Conservation (phyloP, 2,888 invertebrate species). For the Sinhomidia bicolor region DNA sequence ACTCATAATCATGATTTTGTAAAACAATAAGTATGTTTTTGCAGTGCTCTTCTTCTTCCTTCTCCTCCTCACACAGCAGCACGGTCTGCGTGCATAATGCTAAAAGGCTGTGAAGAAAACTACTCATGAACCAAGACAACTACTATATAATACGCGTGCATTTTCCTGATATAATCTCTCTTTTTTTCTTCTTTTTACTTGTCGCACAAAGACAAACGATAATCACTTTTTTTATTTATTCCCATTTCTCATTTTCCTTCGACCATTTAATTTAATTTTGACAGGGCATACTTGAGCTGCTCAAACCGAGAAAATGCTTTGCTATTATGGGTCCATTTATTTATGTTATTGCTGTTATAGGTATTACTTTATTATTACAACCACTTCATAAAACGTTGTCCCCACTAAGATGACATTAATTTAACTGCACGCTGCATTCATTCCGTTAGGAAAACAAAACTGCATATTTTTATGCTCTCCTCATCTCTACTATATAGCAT, state of each 20-base stretch:
- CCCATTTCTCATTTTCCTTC: constrained; percentile 25
- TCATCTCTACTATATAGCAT: too few species aligned
- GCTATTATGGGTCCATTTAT: background rate
- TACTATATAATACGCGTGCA: background rate
- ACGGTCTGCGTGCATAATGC: background rate
- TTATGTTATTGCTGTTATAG: background rate
- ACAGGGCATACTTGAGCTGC: background rate
- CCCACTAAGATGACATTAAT: background rate
- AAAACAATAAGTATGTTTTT: background rate
- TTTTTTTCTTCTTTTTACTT: background rate
- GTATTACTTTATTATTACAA: background rate
- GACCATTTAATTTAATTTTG: background rate
- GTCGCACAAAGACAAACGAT: background rate
- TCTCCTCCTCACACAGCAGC: too few species aligned
- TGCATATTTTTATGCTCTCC: background rate
- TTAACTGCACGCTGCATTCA: background rate
- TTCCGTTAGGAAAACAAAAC: background rate
- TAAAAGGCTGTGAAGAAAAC: background rate
- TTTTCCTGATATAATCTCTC: constrained; percentile 16
- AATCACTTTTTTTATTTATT: constrained; percentile 33
- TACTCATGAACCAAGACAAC: background rate
- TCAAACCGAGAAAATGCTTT: background rate
- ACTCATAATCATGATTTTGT: background rate
- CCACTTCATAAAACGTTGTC: background rate
- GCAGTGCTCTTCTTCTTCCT: too few species aligned